These are phyloP conservation scores for Lepilemur septentrionalis DNA, from an alignment of 2,797 vertebrate genomes.

Conservation along the genomic window DNA sequence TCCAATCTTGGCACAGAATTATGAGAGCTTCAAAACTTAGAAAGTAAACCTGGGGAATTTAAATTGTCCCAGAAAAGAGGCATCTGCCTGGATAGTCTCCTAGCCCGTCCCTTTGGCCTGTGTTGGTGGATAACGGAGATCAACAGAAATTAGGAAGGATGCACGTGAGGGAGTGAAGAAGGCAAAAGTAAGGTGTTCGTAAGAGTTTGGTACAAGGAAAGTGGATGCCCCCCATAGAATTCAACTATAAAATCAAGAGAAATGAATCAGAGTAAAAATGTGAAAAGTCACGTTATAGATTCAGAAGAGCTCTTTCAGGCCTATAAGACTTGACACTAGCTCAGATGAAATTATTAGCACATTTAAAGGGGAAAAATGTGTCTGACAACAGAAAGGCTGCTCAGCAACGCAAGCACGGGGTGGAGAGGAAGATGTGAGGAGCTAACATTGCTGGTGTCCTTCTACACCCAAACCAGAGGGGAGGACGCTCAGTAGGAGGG, in stretches of 20 bases:
- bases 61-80: background rate
- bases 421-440: too few relatives aligned
- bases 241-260: conserved; percentile 31
- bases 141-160: background rate
- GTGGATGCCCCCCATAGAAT: background rate
- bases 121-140: background rate
- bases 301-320: background rate
- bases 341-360: background rate
- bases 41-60: background rate
- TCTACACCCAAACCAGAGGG: background rate
- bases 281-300: background rate
- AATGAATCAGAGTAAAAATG: conserved; percentile 32
- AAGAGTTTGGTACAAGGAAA: background rate
- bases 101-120: background rate
- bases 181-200: background rate
- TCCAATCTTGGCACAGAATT: background rate
- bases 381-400: background rate
- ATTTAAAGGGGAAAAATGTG: background rate
- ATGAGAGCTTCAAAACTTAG: background rate
- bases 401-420: background rate
- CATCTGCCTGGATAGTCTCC: background rate
- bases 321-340: background rate
- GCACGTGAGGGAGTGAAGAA: background rate
- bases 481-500: background rate
- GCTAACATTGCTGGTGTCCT: background rate